Evolutionary conservation across 2,888 invertebrate species (phyloP), one percentile per base, ranked within the genome.

Genomic region (Galerucella calmariensis): DNA sequence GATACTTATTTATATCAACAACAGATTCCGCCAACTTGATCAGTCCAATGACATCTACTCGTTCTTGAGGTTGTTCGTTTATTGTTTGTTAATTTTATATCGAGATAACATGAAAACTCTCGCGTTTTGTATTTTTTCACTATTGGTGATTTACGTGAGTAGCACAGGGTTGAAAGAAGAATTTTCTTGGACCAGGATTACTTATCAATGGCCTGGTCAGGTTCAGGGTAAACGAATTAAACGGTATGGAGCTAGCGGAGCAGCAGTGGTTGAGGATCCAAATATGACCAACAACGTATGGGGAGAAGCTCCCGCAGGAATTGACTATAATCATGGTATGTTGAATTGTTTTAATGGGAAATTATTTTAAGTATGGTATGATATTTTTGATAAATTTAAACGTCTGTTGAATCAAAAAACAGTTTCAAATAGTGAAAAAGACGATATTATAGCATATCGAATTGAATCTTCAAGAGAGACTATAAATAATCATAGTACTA

Each of bases 111-210:
- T 75, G 75, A 56, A 51, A 35, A 61, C 46, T 71, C 67, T 73
- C 41, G 8, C 53, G 51, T 16, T 73, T 11, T 66, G 53, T 46
- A 61, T 74, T 44, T 61, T 74, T 69, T 67, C 53, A 6, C 20
- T 74, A 2, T 61, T 72, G 5, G 44, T 75, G n/a, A 62, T 69
- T 16, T 62, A 51, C 8, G 81, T 79, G 12, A 61, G 46, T 10
- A 66, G 79, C 73, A 79, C 77, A 16, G 86, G 85, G 5, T 76
- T 87, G 59, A 83, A 81, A 41, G 86, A 87, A 79, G 86, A 86
- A 78, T 87, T 87, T 76, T 84, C 86, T 0, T 87, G 87, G 87
- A 84, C 84, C 20, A 82, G 86, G 69, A 83, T 87, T 41, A 83
- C 75, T 73, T 87, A 85, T 72, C 81, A 69, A 20, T 82, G 82